Base-by-base conservation (phyloP, 2,797 vertebrate species). In the Silurus lanzhouensis region DNA sequence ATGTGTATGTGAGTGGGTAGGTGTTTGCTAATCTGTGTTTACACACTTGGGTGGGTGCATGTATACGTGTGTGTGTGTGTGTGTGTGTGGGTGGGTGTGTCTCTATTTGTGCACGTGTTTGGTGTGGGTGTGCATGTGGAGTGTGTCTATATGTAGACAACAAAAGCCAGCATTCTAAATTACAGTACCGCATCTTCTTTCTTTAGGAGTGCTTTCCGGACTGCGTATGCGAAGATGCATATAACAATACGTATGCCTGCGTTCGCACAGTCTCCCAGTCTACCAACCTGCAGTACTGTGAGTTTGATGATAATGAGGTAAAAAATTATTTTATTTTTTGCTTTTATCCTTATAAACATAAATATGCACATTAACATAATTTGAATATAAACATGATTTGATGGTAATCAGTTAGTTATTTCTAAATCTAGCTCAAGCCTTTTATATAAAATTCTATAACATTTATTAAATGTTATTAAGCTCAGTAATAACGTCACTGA, bases 221-320 rank as follows among this genome's bases (percentile, higher is more conserved):
- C 91, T 99, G 98, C 46, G 97, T 99, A 67, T 99, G 98, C 86
- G 98, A 99, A 90, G 98, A 99, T 87, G 95, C 98, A 0, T 98
- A 95, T 81, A 99, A 99, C 92, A 99, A 99, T 92, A 99, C 98
- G 0, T 99, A 99, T 0, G 98, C 98, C 0, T 99, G 98, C 19
- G 97, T 99, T 83, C 95, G 98, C 87, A 99, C 97, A 0, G 76
- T 97, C 48, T 95, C 97, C 2, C 25, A 94, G 0, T 90, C 93
- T 38, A 94, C 94, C 92, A 92, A 99, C 89, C 91, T 99, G 83
- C 98, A 99, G 93, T 99, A 99, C 89, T 99, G 98, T 74, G 98
- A 99, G 86, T 99, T 99, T 76, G 97, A 99, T 82, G 98, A 99
- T 88, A 96, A 96, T 48, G 97, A 99, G 97, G 98, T 98, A 87